Conservation (phyloP, 2,888 invertebrate genomes). For the Brachypalpus laphriformis region DNA sequence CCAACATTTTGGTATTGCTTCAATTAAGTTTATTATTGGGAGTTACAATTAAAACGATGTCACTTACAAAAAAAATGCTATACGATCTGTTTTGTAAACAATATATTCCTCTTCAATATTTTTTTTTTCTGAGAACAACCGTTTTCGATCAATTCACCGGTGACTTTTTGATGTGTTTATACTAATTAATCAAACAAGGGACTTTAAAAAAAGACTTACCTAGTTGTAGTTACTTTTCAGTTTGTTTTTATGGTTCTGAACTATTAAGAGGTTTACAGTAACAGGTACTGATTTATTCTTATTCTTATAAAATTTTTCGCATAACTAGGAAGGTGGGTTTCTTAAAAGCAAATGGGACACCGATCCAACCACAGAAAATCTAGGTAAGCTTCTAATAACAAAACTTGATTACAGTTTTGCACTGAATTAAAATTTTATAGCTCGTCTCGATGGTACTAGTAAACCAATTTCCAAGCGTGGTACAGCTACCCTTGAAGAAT, state of each 20-base stretch:
- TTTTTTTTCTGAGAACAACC: too few relatives aligned
- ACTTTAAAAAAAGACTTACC: too few relatives aligned
- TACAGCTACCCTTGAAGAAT: slow-evolving; percentile 93
- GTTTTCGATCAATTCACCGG: too few relatives aligned
- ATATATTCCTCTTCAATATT: too few relatives aligned
- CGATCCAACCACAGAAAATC: slow-evolving; percentile 90
- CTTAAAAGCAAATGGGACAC: slow-evolving; percentile 92
- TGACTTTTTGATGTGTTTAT: too few relatives aligned
- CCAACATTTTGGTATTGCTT: too few relatives aligned
- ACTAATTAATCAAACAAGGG: too few relatives aligned
- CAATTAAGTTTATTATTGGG: too few relatives aligned
- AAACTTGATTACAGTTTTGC: neutral
- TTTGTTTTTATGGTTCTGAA: neutral
- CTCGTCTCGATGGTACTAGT: slow-evolving; percentile 95
- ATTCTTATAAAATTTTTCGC: slow-evolving; percentile 56
- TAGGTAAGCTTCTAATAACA: slow-evolving; percentile 88
- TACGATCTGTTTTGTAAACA: too few relatives aligned
- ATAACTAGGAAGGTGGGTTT: slow-evolving; percentile 80
- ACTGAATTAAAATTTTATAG: slow-evolving; percentile 84
- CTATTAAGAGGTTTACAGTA: neutral
- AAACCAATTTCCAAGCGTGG: slow-evolving; percentile 86
- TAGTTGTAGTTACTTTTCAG: neutral
- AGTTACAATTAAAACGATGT: too few relatives aligned
- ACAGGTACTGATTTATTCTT: slow-evolving; percentile 24
- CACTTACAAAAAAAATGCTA: too few relatives aligned